Evolutionary conservation across 2,888 invertebrate species (phyloP).

Genomic region (Panopea generosa): DNA sequence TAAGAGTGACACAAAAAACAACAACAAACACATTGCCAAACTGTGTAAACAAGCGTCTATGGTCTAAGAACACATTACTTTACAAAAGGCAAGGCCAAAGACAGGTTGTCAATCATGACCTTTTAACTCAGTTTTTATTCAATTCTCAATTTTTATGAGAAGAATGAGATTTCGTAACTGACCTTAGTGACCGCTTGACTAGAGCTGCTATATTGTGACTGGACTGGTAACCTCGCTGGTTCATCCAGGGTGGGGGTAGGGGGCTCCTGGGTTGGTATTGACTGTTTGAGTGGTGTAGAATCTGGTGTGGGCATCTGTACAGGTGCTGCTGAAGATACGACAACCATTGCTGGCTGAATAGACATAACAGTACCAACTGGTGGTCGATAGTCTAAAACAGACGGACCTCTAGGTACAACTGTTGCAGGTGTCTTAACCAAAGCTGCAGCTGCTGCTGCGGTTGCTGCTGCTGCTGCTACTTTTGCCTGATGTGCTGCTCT

Average conservation of each 20-base stretch:
- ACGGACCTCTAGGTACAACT: constrained; percentile 56
- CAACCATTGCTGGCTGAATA: neutral
- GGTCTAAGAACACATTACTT: no score
- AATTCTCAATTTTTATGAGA: no score
- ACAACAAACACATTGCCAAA: no score
- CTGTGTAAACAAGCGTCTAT: no score
- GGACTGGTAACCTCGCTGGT: constrained; percentile 22
- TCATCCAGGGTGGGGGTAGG: constrained; percentile 60
- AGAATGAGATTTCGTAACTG: no score
- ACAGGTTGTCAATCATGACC: no score
- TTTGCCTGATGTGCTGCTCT: constrained; percentile 35
- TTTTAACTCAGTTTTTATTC: no score
- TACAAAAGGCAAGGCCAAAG: no score
- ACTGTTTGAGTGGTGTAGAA: constrained; percentile 3
- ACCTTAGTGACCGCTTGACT: no score
- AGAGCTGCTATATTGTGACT: no score
- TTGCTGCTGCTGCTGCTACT: constrained; percentile 28
- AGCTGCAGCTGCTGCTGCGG: constrained; percentile 1
- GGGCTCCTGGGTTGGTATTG: constrained; percentile 29
- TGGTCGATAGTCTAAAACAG: constrained; percentile 51
- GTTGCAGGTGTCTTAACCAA: constrained; percentile 13
- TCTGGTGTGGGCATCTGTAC: constrained; percentile 4
- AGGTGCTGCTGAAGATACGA: neutral
- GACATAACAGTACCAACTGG: constrained; percentile 13
- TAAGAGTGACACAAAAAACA: no score